phyloP scores from a whole-genome alignment of 30 jellyfish, hydroid and myxozoan genomes.

The Aurelia aurita region DNA sequence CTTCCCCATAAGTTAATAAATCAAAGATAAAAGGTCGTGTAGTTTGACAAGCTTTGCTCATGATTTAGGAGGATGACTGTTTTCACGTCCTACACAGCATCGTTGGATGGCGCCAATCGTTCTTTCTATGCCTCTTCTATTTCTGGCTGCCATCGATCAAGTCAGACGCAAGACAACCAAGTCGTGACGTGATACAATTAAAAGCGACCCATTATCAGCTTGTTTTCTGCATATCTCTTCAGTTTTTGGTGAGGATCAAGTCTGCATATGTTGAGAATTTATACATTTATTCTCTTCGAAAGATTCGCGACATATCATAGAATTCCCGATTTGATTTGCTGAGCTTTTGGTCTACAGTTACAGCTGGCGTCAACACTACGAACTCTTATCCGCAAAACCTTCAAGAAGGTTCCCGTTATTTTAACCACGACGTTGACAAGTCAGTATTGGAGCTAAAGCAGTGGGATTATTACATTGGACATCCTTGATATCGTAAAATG shows the following conservation, averaged over 20 bases:
- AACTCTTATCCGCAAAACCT: neutral
- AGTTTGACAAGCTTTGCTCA: slow-evolving; percentile 12
- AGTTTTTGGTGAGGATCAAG: slow-evolving; percentile 36
- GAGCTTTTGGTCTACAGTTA: slow-evolving; percentile 7
- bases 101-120: slow-evolving; percentile 70
- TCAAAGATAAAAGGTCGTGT: no score
- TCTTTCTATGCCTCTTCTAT: slow-evolving; percentile 37
- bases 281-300: neutral
- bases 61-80: slow-evolving; percentile 51
- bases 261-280: slow-evolving; percentile 54
- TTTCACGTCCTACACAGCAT: slow-evolving; percentile 63
- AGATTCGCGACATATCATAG: neutral
- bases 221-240: slow-evolving; percentile 11
- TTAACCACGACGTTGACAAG: neutral
- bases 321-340: slow-evolving; percentile 5
- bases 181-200: slow-evolving; percentile 34
- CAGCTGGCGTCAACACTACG: neutral
- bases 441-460: no score
- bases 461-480: no score
- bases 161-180: slow-evolving; percentile 15
- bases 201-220: slow-evolving; percentile 45
- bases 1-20: no score
- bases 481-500: no score
- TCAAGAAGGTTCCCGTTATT: slow-evolving; percentile 4
- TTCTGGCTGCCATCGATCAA: slow-evolving; percentile 63